A percentile compares a stretch with the other conserved stretches of the same genome.
These are phyloP conservation scores for Illadopsis cleaveri DNA, from an alignment of 2,113 vertebrate genomes.

Conservation along the genomic window DNA sequence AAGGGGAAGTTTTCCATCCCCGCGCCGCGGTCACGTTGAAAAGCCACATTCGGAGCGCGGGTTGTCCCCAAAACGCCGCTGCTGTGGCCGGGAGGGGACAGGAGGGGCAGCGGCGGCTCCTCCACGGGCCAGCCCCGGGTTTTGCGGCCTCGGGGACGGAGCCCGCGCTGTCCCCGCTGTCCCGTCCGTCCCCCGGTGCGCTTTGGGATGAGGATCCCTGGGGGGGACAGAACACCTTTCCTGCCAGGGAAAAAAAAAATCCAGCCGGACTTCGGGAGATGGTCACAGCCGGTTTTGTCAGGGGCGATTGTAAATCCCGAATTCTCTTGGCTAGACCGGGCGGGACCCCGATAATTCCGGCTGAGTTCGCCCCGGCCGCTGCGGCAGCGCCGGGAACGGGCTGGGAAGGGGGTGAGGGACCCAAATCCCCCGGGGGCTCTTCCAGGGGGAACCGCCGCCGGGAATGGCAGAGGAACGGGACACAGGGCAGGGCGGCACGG, in stretches of 20 bases:
- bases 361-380: fast-evolving
- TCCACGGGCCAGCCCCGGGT: fast-evolving
- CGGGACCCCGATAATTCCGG: fast-evolving
- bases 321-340: fast-evolving
- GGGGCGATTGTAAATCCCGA: fast-evolving
- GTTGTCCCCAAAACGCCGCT: fast-evolving
- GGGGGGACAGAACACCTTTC: fast-evolving
- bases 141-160: too few relatives aligned
- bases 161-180: not conserved
- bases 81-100: fast-evolving
- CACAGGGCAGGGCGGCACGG: too few relatives aligned
- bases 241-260: not conserved
- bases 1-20: not conserved
- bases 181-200: fast-evolving
- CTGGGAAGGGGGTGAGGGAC: fast-evolving
- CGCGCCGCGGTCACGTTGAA: not conserved
- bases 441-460: fast-evolving
- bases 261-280: fast-evolving
- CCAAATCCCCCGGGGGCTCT: fast-evolving
- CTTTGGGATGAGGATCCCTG: not conserved
- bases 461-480: not conserved
- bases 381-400: fast-evolving
- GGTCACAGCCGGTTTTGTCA: fast-evolving
- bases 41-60: fast-evolving
- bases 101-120: not conserved